Percentiles rank a stretch among this genome's conserved stretches.
Evolutionary conservation across 2,113 vertebrate genomes (phyloP).

Genomic region (Megaceryle maxima): DNA sequence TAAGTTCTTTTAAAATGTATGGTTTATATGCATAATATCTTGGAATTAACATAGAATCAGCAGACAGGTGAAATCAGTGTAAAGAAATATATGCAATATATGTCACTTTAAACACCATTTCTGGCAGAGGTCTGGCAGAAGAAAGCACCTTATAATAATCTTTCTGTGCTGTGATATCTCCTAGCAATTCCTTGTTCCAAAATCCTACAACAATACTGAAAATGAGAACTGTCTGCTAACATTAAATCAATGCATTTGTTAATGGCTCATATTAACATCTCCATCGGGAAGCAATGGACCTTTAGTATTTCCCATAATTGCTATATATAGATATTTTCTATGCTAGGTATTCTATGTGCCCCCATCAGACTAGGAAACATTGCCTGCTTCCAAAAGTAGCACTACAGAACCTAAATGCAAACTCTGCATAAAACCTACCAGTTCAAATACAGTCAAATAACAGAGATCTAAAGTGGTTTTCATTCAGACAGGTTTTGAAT

Average conservation of each 20-base stretch:
- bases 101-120: background rate
- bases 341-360: background rate
- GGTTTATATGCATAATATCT: background rate
- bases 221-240: background rate
- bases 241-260: background rate
- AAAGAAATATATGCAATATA: background rate
- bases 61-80: background rate
- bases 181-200: background rate
- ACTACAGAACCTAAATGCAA: background rate
- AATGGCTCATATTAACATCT: constrained; percentile 12
- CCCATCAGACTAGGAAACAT: background rate
- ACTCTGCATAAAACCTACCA: background rate
- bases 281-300: background rate
- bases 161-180: background rate
- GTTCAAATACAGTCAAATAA: background rate
- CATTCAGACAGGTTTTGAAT: background rate
- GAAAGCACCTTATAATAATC: background rate
- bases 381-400: background rate
- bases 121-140: background rate
- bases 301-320: background rate
- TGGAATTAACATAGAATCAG: background rate
- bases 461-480: background rate
- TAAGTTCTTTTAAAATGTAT: background rate
- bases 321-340: background rate
- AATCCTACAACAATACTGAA: background rate